These are phyloP conservation scores for Cryptoprocta ferox DNA, from an alignment of 2,797 vertebrate species.

Conservation along the genomic window DNA sequence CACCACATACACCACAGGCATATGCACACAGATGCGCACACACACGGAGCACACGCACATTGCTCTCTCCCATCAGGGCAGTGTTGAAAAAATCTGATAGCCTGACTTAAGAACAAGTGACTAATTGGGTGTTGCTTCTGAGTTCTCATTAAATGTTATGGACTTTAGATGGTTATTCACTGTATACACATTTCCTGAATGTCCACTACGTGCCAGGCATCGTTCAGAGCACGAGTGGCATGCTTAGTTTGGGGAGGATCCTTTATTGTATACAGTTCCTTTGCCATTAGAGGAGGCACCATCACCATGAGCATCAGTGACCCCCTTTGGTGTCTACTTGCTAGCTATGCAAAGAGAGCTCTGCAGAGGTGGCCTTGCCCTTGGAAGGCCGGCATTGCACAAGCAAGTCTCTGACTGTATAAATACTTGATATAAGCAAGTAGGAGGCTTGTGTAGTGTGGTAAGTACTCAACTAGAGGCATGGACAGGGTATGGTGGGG, in stretches of 20 bases:
- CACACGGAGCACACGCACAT: accelerated
- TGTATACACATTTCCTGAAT: background rate
- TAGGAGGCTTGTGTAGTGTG: background rate
- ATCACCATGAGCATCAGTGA: accelerated
- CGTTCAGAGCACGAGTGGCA: background rate
- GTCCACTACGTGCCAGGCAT: background rate
- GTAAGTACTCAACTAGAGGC: background rate
- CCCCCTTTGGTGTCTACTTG: background rate
- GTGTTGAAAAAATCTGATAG: background rate
- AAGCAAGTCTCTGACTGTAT: background rate
- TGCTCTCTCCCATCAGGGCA: background rate
- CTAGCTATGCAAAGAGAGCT: background rate
- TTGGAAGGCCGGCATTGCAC: background rate
- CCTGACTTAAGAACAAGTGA: background rate
- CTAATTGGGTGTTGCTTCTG: background rate
- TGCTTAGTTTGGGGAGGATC: background rate
- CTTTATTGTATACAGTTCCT: background rate
- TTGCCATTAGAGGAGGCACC: background rate
- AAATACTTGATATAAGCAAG: background rate
- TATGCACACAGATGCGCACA: accelerated
- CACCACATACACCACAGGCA: background rate
- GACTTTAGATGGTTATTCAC: background rate
- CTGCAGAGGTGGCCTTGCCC: background rate
- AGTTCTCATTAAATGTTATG: background rate
- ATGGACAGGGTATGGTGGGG: background rate